Conservation (phyloP, 2,888 invertebrate species). For the Philopedon plagiatum region DNA sequence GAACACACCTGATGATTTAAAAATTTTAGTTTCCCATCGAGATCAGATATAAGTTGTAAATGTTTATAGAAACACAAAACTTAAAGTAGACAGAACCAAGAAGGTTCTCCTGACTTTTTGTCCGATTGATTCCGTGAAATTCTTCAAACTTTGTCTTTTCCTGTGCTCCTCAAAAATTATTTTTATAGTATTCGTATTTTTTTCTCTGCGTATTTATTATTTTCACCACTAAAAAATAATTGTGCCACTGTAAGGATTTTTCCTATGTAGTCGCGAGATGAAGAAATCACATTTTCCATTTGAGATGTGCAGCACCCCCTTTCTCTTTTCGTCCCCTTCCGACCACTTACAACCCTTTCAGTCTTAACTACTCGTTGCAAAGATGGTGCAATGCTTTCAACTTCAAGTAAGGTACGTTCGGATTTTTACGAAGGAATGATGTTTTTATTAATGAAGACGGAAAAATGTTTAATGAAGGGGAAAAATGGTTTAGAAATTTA, state of each 20-base stretch:
- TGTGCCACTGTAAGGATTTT: slow-evolving; percentile 38
- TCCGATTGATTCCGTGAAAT: too few relatives aligned
- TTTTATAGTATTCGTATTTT: neutral
- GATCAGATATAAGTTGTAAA: too few relatives aligned
- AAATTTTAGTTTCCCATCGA: too few relatives aligned
- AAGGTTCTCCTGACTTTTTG: too few relatives aligned
- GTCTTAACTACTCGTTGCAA: slow-evolving; percentile 57
- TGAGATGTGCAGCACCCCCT: slow-evolving; percentile 59
- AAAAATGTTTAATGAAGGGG: slow-evolving; percentile 33
- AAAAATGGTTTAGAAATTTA: slow-evolving; percentile 13
- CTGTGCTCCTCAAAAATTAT: too few relatives aligned
- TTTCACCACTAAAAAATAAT: slow-evolving; percentile 17
- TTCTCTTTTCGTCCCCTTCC: slow-evolving; percentile 59
- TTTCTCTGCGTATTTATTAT: slow-evolving; percentile 13
- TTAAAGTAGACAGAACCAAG: too few relatives aligned
- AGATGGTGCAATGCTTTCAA: slow-evolving; percentile 45
- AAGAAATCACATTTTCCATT: slow-evolving; percentile 70
- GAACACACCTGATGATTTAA: too few relatives aligned
- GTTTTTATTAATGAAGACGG: slow-evolving; percentile 28
- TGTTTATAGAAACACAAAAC: too few relatives aligned
- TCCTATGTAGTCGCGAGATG: slow-evolving; percentile 60
- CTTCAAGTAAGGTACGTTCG: slow-evolving; percentile 32
- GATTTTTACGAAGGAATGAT: slow-evolving; percentile 21
- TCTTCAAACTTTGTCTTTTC: too few relatives aligned
- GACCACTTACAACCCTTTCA: slow-evolving; percentile 69